Evolutionary conservation across 35 echinoderm and acorn worm species (phyloP).

Genomic region (Nesometra sesokonis): DNA sequence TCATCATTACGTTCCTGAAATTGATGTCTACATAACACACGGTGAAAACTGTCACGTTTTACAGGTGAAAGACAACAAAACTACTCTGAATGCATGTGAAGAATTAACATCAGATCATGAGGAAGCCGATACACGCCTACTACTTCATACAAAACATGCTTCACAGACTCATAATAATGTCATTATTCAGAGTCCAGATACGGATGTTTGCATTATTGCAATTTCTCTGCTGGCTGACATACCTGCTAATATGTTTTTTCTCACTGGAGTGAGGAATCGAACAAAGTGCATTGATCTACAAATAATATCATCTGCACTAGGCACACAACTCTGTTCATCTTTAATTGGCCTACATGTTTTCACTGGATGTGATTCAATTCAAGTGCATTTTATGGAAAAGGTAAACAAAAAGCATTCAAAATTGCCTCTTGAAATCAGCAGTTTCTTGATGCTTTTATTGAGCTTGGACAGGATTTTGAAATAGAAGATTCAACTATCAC

Average conservation of each 20-base stretch:
- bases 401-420: constrained; percentile 10
- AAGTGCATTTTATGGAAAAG: constrained; percentile 20
- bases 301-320: not conserved
- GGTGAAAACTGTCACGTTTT: not conserved
- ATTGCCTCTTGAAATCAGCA: not conserved
- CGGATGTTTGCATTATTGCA: constrained; percentile 10
- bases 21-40: constrained; percentile 1
- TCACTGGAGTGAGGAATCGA: constrained; percentile 13
- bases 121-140: constrained; percentile 22
- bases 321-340: not conserved
- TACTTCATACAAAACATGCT: constrained; percentile 9
- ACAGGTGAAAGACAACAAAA: not conserved
- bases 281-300: constrained; percentile 7
- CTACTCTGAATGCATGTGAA: not conserved
- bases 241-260: not conserved
- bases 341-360: constrained; percentile 29
- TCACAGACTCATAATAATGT: not conserved
- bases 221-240: not conserved
- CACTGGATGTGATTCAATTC: constrained; percentile 29
- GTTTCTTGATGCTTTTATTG: not conserved
- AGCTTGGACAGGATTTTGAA: not conserved
- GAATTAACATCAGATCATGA: constrained; percentile 11
- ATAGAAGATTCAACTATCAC: not conserved
- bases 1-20: not conserved
- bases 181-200: constrained; percentile 14